phyloP scores from a whole-genome alignment of 2,797 vertebrate species.

The Pseudochaenichthys georgianus region DNA sequence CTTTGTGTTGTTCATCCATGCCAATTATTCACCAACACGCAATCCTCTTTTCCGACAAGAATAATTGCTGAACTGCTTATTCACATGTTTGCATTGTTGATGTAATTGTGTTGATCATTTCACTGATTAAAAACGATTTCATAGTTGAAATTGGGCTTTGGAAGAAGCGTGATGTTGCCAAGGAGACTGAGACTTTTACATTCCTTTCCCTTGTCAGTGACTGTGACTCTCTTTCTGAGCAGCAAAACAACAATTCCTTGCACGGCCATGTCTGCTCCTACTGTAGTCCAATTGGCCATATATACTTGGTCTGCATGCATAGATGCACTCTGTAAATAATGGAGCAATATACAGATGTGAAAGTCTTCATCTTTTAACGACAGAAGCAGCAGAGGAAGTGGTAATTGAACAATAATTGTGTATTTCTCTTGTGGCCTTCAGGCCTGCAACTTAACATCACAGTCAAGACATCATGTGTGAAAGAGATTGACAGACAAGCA shows the following conservation, averaged over 20 bases:
- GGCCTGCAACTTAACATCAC: constrained; percentile 62
- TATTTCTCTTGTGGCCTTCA: constrained; percentile 59
- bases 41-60: constrained; percentile 43
- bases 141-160: constrained; percentile 71
- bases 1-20: constrained; percentile 58
- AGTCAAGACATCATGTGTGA: constrained; percentile 63
- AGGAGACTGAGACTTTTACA: constrained; percentile 81
- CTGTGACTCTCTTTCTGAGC: constrained; percentile 66
- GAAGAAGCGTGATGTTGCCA: constrained; percentile 79
- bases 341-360: constrained; percentile 72
- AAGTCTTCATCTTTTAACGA: constrained; percentile 71
- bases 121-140: constrained; percentile 78
- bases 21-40: constrained; percentile 45
- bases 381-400: constrained; percentile 52
- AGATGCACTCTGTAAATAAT: constrained; percentile 71
- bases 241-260: constrained; percentile 75
- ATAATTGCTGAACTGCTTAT: constrained; percentile 59
- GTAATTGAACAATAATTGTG: constrained; percentile 49
- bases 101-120: constrained; percentile 83
- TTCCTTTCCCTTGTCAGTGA: constrained; percentile 64
- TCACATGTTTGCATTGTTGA: constrained; percentile 74
- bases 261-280: constrained; percentile 59
- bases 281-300: constrained; percentile 47
- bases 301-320: constrained; percentile 68
- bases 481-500: constrained; percentile 73